Evolutionary conservation across 2,113 vertebrate species (phyloP), one percentile per base, ranked within the genome.

Genomic region (Oenanthe oenanthe): DNA sequence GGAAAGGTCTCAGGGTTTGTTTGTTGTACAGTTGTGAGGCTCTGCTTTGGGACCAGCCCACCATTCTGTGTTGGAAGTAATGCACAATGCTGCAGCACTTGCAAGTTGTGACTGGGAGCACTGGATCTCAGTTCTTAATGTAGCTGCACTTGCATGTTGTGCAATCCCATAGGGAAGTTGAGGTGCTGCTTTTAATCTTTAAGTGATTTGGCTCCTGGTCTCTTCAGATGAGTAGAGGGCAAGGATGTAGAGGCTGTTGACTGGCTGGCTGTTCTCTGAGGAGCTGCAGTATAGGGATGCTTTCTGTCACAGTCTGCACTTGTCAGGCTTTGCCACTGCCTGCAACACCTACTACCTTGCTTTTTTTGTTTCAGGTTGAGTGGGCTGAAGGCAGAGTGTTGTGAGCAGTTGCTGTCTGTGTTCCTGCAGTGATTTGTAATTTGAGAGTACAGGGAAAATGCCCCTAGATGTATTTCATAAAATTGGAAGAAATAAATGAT

Each of bases 341-440:
- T 94, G 29, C 58, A 68, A 76, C 70, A 92, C 91, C 84, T 75
- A 72, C 86, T 57, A 29, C 58, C 73, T 91, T 76, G 62, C 65
- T 67, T 92, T 93, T 88, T 85, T 68, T 73, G 45, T 82, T 88
- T 73, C 19, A 4, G 42, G 42, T 65, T 91, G 94, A 87, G 84
- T 76, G 74, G 87, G 89, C 65, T 89, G 87, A 72, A 95, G 51
- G 82, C 77, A 73, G 74, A 0, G 4, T 85, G 50, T 66, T 79
- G 63, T 88, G 87, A 96, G 81, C 74, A 62, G 38, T 94, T 94
- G 63, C 81, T 91, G 61, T 92, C 93, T 85, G 31, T 92, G 58
- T 85, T 95, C 25, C 62, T 90, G 87, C 62, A 76, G 87, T 70
- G 74, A 93, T 91, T 60, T 80, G 89, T 89, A 66, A 83, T 94